phyloP scores from a whole-genome alignment of 2,113 vertebrate species.

The Rana temporaria region DNA sequence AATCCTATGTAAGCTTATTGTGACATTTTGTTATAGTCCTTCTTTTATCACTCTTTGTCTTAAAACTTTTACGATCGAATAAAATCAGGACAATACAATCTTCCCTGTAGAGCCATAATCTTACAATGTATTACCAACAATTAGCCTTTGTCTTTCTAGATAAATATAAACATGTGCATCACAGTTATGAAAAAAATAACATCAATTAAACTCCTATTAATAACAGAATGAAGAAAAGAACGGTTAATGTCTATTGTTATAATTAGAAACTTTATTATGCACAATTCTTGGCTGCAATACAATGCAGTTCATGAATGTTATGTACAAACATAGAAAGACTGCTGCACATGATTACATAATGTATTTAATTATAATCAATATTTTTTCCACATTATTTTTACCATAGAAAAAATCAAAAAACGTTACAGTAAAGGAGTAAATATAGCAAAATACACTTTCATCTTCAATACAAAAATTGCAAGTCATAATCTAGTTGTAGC shows the following conservation, averaged over 20 bases:
- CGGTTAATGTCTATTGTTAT: constrained; percentile 45
- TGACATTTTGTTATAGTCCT: no score
- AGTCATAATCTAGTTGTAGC: no score
- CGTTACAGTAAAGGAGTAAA: neutral
- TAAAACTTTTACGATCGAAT: constrained; percentile 16
- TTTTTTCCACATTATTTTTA: neutral
- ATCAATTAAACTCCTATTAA: constrained; percentile 52
- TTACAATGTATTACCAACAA: constrained; percentile 26
- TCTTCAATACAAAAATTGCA: no score
- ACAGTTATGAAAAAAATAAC: constrained; percentile 47
- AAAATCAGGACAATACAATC: neutral
- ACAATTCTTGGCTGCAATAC: neutral
- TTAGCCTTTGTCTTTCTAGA: constrained; percentile 33
- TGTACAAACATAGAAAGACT: neutral
- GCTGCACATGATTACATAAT: neutral
- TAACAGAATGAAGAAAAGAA: constrained; percentile 37
- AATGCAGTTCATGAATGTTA: neutral
- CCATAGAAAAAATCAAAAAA: neutral
- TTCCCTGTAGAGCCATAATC: neutral
- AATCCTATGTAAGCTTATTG: no score
- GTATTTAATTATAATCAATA: constrained; percentile 12
- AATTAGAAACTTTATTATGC: constrained; percentile 20
- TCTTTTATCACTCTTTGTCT: no score
- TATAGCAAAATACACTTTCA: neutral
- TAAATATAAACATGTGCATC: constrained; percentile 45